Percentiles rank a stretch among this genome's conserved stretches.
Conservation (phyloP, 1,140 invertebrate genomes). For the Oppia nitens region DNA sequence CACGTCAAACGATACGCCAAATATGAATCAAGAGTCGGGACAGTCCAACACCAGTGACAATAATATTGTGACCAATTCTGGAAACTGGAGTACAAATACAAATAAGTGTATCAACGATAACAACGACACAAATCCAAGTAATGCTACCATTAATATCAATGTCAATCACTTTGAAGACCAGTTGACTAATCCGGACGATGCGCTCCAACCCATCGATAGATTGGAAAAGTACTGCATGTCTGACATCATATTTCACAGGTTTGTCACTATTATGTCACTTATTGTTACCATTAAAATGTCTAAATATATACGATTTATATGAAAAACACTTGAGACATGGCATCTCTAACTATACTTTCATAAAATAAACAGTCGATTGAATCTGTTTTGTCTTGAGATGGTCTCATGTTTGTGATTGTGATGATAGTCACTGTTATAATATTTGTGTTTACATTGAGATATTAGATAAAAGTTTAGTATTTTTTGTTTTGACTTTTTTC, state of each 20-base stretch:
- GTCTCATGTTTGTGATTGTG: too few species aligned
- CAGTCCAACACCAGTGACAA: background rate
- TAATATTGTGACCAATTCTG: background rate
- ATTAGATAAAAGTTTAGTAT: too few species aligned
- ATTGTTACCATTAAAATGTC: too few species aligned
- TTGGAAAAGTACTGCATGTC: slow-evolving; percentile 31
- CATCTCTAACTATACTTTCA: too few species aligned
- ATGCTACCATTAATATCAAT: background rate
- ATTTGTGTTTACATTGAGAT: too few species aligned
- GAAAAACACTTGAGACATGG: too few species aligned
- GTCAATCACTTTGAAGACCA: slow-evolving; percentile 20
- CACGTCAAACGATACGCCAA: background rate
- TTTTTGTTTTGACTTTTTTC: too few species aligned
- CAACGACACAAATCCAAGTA: background rate
- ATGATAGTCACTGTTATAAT: too few species aligned
- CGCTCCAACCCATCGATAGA: slow-evolving; percentile 28
- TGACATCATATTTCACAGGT: slow-evolving; percentile 33
- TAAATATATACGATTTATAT: too few species aligned
- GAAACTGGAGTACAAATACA: background rate
- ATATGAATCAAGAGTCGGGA: background rate
- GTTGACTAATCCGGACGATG: slow-evolving; percentile 18
- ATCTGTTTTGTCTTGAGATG: too few species aligned
- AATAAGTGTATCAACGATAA: too few species aligned
- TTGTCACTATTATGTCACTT: background rate
- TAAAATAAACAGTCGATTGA: too few species aligned